These are phyloP conservation scores for Philotrypesis tridentata DNA, from an alignment of 1,140 invertebrate genomes.

Conservation along the genomic window DNA sequence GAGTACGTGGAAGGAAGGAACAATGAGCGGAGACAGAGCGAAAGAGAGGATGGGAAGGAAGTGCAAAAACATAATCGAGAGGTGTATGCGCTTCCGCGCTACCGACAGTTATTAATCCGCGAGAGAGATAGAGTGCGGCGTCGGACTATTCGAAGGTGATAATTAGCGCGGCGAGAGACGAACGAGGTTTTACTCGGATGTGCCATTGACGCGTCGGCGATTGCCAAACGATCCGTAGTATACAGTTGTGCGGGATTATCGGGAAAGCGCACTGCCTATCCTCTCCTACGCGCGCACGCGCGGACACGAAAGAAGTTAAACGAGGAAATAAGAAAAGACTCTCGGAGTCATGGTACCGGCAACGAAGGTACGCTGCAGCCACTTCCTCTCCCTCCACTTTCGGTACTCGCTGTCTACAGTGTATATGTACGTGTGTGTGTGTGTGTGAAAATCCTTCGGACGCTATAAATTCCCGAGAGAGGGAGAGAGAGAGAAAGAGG, in stretches of 20 bases:
- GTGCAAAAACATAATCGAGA: conserved; percentile 48
- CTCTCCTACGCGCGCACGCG: background rate
- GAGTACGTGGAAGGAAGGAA: conserved; percentile 25
- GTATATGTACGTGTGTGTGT: background rate
- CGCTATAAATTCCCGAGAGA: no score
- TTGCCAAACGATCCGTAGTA: no score
- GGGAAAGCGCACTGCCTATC: no score
- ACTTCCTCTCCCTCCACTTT: conserved; percentile 8
- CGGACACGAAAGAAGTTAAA: background rate
- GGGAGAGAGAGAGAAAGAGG: background rate
- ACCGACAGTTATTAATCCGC: conserved; percentile 16
- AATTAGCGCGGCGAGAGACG: background rate
- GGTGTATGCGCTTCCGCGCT: conserved; percentile 9
- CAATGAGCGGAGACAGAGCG: conserved; percentile 11
- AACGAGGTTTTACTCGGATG: no score
- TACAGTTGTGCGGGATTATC: no score
- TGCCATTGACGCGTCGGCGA: no score
- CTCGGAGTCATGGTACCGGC: conserved; percentile 12
- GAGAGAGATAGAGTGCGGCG: background rate
- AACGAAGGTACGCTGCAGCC: conserved; percentile 4
- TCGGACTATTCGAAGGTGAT: background rate
- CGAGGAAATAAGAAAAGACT: conserved; percentile 18
- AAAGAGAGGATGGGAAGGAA: conserved; percentile 38
- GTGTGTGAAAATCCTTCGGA: background rate
- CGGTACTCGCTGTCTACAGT: background rate